Evolutionary conservation across 2,797 vertebrate species (phyloP), one percentile per base, ranked within the genome.

Genomic region (Mormyrus hasselquistii): DNA sequence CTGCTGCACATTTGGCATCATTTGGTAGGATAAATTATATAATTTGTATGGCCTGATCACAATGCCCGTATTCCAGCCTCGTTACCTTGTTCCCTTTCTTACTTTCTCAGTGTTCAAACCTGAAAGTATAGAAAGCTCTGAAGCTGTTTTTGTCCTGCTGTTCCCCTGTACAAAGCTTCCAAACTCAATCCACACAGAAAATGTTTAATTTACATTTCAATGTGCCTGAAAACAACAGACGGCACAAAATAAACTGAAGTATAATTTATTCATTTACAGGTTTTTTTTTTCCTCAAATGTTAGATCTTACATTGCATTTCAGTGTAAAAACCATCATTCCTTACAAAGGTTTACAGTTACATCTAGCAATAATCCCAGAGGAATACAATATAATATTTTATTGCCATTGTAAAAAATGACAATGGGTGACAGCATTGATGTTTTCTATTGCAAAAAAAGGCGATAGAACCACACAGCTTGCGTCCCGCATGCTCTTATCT

Each of bases 311-410:
- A 93, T 94, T 95, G 94, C 94, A 94, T 94, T 94, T 95, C 90
- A 93, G 95, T 96, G 95, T 96, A 96, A 96, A 96, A 96, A 96
- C 94, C 91, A 88, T 95, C 95, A 95, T 96, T 96, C 96, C 96
- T 96, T 96, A 96, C 96, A 96, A 96, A 96, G 96, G 96, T 96
- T 96, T 96, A 96, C 96, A 95, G 92, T 95, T 94, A 95, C 94
- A 91, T 95, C 93, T 95, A 95, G 94, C 95, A 93, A 95, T 95
- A 96, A 96, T 96, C 95, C 96, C 96, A 96, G 95, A 96, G 96
- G 96, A 96, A 96, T 96, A 96, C 95, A 94, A 93, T 96, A 95
- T 95, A 88, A 93, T 94, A 91, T 94, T 95, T 96, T 96, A 96
- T 96, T 96, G 96, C 94, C 96, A 96, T 93, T 90, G 16, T 95